Evolutionary conservation across 1,140 invertebrate species (phyloP).

Genomic region (Eriosoma lanigerum): DNA sequence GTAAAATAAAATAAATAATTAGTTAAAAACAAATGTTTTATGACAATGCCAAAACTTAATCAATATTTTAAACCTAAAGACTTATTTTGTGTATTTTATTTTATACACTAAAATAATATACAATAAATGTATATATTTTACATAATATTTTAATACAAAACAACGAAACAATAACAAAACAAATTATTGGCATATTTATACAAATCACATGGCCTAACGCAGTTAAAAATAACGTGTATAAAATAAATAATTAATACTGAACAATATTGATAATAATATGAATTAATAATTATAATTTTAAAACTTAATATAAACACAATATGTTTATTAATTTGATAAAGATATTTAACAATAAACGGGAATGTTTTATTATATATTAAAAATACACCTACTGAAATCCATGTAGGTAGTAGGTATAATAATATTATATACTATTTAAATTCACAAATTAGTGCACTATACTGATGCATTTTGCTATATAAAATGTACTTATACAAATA

Average conservation of each 20-base stretch:
- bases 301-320: slow-evolving; percentile 12
- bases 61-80: not conserved
- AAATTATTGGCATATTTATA: slow-evolving; percentile 7
- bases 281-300: not conserved
- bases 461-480: not conserved
- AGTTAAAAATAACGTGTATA: not conserved
- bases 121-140: not conserved
- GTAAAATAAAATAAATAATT: not conserved
- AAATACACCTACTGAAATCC: not conserved
- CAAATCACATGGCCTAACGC: slow-evolving; percentile 17
- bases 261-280: not conserved
- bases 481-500: not conserved
- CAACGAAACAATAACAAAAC: slow-evolving; percentile 24
- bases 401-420: not conserved
- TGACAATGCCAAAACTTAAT: not conserved
- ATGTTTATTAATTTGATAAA: not conserved
- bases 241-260: not conserved
- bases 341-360: not conserved
- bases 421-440: not conserved
- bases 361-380: not conserved
- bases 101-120: not conserved
- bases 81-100: not conserved
- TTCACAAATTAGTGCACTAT: not conserved
- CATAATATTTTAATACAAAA: slow-evolving; percentile 27
- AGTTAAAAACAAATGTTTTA: not conserved